These are phyloP conservation scores for Oasisia sp. DNA, from an alignment of 2,888 invertebrate species.

Conservation along the genomic window DNA sequence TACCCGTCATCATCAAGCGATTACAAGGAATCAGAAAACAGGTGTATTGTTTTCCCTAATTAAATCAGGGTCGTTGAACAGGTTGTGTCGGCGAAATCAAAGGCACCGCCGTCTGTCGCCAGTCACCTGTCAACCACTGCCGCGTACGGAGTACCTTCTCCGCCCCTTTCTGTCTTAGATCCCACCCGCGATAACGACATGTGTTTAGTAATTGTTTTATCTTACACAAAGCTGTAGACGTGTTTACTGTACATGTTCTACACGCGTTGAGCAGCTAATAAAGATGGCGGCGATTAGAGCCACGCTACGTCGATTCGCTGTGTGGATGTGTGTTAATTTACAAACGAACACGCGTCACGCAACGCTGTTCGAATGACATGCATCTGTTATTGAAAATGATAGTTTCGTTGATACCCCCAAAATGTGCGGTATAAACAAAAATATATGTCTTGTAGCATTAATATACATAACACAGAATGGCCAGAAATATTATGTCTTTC, in stretches of 20 bases:
- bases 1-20: neutral
- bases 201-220: neutral
- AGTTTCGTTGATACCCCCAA: too few relatives aligned
- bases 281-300: neutral
- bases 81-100: neutral
- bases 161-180: neutral
- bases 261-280: neutral
- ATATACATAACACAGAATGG: too few relatives aligned
- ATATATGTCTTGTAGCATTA: too few relatives aligned
- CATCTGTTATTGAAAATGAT: too few relatives aligned
- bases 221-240: neutral
- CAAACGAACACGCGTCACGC: neutral
- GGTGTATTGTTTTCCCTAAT: conserved; percentile 11
- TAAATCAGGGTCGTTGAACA: neutral
- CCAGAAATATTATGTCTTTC: too few relatives aligned
- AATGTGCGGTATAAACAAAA: too few relatives aligned
- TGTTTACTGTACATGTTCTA: neutral
- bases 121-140: neutral
- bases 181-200: neutral
- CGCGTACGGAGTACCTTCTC: neutral
- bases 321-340: neutral
- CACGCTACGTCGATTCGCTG: neutral
- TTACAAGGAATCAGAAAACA: neutral
- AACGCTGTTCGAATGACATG: neutral
- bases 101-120: neutral